Conservation (phyloP, 2,113 vertebrate species). For the Polyodon spathula region DNA sequence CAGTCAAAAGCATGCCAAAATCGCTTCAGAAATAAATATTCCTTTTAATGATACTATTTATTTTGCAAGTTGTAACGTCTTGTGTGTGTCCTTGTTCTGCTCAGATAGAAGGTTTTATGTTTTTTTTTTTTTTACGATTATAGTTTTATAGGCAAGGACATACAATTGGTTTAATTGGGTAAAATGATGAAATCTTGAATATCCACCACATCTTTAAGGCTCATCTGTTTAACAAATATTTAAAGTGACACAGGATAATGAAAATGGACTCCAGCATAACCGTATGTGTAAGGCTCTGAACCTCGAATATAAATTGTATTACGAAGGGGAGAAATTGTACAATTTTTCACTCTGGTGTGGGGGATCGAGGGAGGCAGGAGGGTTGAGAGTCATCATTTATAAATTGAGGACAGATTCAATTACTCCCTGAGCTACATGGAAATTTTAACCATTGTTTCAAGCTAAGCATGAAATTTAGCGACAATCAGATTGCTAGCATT, state of each 20-base stretch:
- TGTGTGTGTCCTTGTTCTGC: too few species aligned
- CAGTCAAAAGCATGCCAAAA: too few species aligned
- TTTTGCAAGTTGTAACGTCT: too few species aligned
- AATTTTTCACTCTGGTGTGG: conserved; percentile 11
- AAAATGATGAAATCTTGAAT: neutral
- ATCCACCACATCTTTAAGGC: conserved; percentile 1
- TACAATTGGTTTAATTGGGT: neutral
- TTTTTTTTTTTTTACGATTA: too few species aligned
- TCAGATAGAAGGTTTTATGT: too few species aligned
- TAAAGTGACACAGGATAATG: conserved; percentile 9
- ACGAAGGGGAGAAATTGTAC: conserved; percentile 1
- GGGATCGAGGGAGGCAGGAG: conserved; percentile 5
- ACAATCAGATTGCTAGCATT: conserved; percentile 47
- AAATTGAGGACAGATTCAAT: conserved; percentile 60
- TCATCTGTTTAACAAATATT: conserved; percentile 5
- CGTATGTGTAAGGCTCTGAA: conserved; percentile 4
- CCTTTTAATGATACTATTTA: too few species aligned
- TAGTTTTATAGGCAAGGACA: too few species aligned
- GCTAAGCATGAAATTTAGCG: conserved; percentile 59
- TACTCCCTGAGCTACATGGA: conserved; percentile 52
- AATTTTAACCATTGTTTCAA: conserved; percentile 54
- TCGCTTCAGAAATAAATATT: too few species aligned
- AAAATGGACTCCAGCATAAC: conserved; percentile 12
- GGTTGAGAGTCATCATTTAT: conserved; percentile 49
- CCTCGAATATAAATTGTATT: conserved; percentile 1